Conservation (phyloP, 2,888 invertebrate species). For the Branchellion lobata region DNA sequence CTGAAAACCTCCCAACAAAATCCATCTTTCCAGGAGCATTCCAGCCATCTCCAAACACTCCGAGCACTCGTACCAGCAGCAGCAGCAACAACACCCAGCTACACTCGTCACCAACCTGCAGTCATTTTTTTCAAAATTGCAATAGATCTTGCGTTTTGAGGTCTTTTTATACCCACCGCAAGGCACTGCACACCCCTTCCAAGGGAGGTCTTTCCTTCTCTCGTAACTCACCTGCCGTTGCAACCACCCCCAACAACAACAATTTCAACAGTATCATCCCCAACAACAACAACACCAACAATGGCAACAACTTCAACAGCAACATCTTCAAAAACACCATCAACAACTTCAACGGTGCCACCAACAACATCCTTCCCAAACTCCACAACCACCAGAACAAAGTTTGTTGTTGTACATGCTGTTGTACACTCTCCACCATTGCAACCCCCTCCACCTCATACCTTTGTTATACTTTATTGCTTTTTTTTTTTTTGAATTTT, state of each 20-base stretch:
- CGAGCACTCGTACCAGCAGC: neutral
- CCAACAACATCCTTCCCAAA: neutral
- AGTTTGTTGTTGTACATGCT: neutral
- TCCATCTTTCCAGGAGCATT: neutral
- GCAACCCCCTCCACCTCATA: no score
- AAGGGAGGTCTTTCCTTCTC: no score
- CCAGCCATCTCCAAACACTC: neutral
- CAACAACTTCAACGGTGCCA: neutral
- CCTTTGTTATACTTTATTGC: no score
- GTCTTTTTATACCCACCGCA: neutral
- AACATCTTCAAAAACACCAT: neutral
- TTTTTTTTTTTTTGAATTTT: neutral
- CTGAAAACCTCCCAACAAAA: no score
- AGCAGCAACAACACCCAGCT: neutral
- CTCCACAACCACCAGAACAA: neutral
- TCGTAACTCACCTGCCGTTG: no score
- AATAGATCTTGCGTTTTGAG: conserved; percentile 1
- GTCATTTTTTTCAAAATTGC: neutral
- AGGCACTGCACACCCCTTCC: no score
- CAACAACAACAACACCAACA: neutral
- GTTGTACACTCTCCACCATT: neutral
- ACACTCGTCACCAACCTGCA: neutral
- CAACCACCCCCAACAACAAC: no score
- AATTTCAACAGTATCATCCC: no score
- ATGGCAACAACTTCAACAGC: neutral